These are phyloP conservation scores for Thinocorus orbignyianus DNA, from an alignment of 2,113 vertebrate species.

Conservation along the genomic window DNA sequence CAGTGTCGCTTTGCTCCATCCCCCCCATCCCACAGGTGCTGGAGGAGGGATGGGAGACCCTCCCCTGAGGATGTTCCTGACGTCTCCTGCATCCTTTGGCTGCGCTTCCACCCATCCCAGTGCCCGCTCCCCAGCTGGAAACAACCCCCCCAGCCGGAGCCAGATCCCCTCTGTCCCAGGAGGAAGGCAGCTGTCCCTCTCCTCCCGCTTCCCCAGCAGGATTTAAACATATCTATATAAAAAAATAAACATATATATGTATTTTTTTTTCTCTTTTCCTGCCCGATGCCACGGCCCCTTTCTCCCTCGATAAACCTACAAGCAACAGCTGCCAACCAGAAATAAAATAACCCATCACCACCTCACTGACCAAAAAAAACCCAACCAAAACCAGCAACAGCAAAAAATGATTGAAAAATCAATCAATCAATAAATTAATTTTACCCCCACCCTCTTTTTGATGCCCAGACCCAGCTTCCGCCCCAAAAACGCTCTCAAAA, in stretches of 20 bases:
- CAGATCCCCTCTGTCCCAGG: background rate
- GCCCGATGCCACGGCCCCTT: background rate
- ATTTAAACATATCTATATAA: no score
- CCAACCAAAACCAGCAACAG: background rate
- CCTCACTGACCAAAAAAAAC: background rate
- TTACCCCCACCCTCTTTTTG: fast-evolving
- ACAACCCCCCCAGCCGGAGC: fast-evolving
- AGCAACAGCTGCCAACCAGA: constrained; percentile 6
- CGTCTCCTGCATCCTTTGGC: background rate
- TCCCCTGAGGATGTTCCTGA: background rate
- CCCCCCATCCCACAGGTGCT: fast-evolving
- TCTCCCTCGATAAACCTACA: background rate
- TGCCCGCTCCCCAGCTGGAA: background rate
- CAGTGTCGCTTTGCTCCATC: background rate
- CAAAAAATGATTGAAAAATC: no score
- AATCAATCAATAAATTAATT: no score
- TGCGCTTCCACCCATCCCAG: background rate
- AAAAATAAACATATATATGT: no score
- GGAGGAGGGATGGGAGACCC: fast-evolving
- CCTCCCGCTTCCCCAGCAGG: fast-evolving
- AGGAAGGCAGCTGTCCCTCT: background rate
- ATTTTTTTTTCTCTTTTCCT: background rate
- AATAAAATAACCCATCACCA: constrained; percentile 32
- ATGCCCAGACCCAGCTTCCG: background rate
- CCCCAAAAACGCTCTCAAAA: background rate